Base-by-base conservation (phyloP, 1,140 invertebrate genomes). In the Nasonia giraulti region DNA sequence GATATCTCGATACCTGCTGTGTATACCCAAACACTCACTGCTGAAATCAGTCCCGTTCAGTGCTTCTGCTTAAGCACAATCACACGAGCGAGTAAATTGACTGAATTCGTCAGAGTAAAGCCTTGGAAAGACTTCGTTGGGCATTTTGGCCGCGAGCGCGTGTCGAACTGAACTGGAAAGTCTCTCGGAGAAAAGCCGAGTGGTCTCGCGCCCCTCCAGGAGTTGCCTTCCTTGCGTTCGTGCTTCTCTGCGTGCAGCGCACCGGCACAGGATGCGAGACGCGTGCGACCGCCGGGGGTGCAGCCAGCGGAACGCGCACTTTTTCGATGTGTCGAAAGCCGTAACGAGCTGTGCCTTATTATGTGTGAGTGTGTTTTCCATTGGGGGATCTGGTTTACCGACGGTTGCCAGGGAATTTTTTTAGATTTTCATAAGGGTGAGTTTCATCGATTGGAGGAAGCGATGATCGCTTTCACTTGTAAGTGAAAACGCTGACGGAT, bases 261-360 rank as follows among this genome's bases (percentile, higher is more conserved):
- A 62, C 55, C 55, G 55, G 55, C 55, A 62, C 55, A 62, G 55
- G 55, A 62, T 62, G 20, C 55, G 55, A 62, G 55, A 62, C 55
- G 55, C 73, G 17, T 77, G 40, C 73, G 11, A 12, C 40, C 20
- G 40, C 14, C 14, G 66, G 47, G 27, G 27, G 37, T 75, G 66
- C 76, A 84, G 17, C 8, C 40, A 44, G 44, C 68, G 82, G 82
- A 84, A 84, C 82, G 75, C 66, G 20, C 31, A 37, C 74, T 12
- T 62, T 62, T 62, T 75, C 71, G 47, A 62, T 23, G 44, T 20
- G 20, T 31, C 71, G 12, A 23, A 31, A 37, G 55, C 68, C 68
- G 44, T 69, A 80, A 31, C 31, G 23, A 55, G 12, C 17, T 17
- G 55, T 50, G 47, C 47, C 12, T 50, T 17, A 50, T 50, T 44